Evolutionary conservation across 2,888 invertebrate species (phyloP), one percentile per base, ranked within the genome.

Genomic region (Melikaiella ostensackeni): DNA sequence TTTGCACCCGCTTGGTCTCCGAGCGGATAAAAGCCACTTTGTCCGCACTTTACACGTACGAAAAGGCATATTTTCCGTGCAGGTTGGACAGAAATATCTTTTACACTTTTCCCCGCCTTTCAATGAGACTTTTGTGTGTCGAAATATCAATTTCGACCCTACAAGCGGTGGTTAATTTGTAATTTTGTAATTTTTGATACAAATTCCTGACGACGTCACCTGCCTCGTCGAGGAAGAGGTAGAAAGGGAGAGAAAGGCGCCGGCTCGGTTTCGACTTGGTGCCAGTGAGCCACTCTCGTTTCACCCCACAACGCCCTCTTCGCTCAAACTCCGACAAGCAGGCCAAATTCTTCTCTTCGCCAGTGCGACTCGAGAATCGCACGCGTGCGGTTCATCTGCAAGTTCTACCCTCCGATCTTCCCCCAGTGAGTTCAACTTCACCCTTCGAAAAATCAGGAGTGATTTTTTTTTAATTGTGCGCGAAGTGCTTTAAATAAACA

Each of bases 361-460:
- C 86, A 87, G 87, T 87, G 85, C 84, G 86, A 84, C 82, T 86
- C 84, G 84, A 82, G 87, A 87, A 85, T 86, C 86, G 86, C 84
- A 79, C 82, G 85, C 85, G 86, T 85, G 84, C 84, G 81, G 77
- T 80, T 81, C 81, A 79, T 76, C 81, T 74, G 76, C 16, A 61
- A 66, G 35, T 27, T 21, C 55, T 63, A 59, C 38, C 57, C 42
- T 35, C 59, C 46, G 16, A 27, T 27, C 21, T 75, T 46, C 24
- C 61, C 75, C 30, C 21, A 63, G 62, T 75, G 75, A 62, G 55
- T 75, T 24, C 38, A 19, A 24, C 19, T 63, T 63, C 33, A 35
- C 24, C 57, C 24, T 57, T 24, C 13, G 57, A 57, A n/a, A n/a
- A n/a, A 7, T 8, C n/a, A n/a, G 50, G n/a, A 50, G 50, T 57